Conservation (phyloP, 2,888 invertebrate genomes). For the Acronicta psi region DNA sequence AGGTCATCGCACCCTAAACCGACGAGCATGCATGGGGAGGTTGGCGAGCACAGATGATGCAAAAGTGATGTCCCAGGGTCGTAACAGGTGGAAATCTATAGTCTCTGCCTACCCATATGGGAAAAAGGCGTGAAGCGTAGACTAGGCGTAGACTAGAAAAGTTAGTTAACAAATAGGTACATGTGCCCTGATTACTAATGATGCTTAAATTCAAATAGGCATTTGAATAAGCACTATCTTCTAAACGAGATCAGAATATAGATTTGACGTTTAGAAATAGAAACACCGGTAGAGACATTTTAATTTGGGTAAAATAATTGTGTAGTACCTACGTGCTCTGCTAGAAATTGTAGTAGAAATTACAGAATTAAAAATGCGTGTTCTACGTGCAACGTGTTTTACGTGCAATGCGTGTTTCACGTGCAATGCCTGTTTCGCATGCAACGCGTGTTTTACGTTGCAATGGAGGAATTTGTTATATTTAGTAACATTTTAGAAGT, state of each 20-base stretch:
- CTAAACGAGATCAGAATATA: constrained; percentile 29
- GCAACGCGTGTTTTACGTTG: constrained; percentile 12
- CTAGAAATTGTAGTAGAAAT: constrained; percentile 7
- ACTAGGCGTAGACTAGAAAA: too few species aligned
- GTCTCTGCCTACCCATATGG: too few species aligned
- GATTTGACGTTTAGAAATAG: neutral
- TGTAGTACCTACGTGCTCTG: constrained; percentile 24
- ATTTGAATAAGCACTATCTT: constrained; percentile 19
- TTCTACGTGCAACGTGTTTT: neutral
- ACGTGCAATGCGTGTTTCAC: neutral
- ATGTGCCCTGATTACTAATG: constrained; percentile 47
- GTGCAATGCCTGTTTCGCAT: constrained; percentile 4
- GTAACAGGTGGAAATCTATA: too few species aligned
- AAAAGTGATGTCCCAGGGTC: too few species aligned
- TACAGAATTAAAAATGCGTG: constrained; percentile 10
- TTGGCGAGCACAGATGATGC: too few species aligned
- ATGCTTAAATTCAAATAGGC: constrained; percentile 40
- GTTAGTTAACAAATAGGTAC: constrained; percentile 22
- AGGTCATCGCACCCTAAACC: too few species aligned
- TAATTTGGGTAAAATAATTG: constrained; percentile 22
- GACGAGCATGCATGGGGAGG: too few species aligned
- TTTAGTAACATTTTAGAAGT: neutral
- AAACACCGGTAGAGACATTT: constrained; percentile 7
- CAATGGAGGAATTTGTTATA: constrained; percentile 18
- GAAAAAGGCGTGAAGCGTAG: too few species aligned